These are phyloP conservation scores for Artibeus jamaicensis DNA, from an alignment of 2,797 vertebrate genomes.

Conservation along the genomic window DNA sequence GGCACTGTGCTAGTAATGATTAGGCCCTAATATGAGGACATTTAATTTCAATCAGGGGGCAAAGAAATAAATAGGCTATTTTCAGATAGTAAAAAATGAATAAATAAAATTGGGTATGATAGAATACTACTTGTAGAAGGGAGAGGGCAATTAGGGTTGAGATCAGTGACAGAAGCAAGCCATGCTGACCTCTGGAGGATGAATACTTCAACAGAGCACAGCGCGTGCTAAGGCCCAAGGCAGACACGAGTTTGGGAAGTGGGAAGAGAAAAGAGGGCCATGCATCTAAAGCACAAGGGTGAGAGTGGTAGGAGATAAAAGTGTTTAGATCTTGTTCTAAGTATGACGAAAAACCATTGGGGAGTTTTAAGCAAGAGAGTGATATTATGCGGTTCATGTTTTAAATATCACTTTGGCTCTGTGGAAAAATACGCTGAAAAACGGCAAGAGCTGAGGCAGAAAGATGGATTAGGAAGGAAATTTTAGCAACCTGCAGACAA, in stretches of 20 bases:
- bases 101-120: not conserved
- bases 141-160: not conserved
- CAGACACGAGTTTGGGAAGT: not conserved
- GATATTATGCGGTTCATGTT: not conserved
- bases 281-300: not conserved
- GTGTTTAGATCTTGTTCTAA: not conserved
- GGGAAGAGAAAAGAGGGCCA: not conserved
- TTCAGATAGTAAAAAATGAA: not conserved
- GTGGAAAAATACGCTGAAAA: not conserved
- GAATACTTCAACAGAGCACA: not conserved
- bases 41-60: not conserved
- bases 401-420: not conserved
- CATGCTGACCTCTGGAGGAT: not conserved
- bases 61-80: not conserved
- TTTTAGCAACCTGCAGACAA: not conserved
- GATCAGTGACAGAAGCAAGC: not conserved
- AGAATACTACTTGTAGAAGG: not conserved
- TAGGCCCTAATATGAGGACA: not conserved
- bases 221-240: not conserved
- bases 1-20: not conserved
- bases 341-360: not conserved
- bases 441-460: not conserved
- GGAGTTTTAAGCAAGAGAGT: not conserved
- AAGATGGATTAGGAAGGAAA: not conserved
- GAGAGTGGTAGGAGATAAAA: not conserved